Conservation (phyloP, 2,797 vertebrate genomes). For the Trachurus trachurus region DNA sequence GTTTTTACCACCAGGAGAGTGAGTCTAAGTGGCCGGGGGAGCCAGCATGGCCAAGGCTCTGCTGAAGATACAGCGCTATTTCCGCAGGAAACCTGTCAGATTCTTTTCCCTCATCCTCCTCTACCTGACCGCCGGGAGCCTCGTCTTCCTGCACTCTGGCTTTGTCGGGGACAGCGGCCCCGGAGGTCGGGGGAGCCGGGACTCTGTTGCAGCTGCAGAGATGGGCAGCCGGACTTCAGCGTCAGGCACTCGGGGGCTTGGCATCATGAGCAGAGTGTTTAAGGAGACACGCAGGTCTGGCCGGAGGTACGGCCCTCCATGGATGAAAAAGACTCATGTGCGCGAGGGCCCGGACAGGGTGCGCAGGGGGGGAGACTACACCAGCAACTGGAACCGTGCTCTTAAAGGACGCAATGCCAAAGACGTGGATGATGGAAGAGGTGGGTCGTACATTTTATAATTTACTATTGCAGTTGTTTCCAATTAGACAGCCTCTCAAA, state of each 20-base stretch:
- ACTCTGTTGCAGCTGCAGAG: constrained; percentile 67
- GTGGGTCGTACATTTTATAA: constrained; percentile 76
- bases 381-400: constrained; percentile 87
- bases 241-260: constrained; percentile 80
- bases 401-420: constrained; percentile 87
- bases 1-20: constrained; percentile 61
- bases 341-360: too few relatives aligned
- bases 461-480: constrained; percentile 4
- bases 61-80: constrained; percentile 95
- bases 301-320: constrained; percentile 86
- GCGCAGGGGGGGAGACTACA: constrained; percentile 84
- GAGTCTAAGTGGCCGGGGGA: constrained; percentile 71
- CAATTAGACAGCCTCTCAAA: background rate
- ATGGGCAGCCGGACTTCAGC: constrained; percentile 61
- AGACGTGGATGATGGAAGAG: constrained; percentile 93
- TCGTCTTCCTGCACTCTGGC: constrained; percentile 93
- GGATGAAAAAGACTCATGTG: constrained; percentile 89
- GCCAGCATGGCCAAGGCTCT: constrained; percentile 93
- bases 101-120: constrained; percentile 95
- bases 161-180: constrained; percentile 85
- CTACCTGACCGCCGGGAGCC: constrained; percentile 94
- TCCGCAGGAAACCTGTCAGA: constrained; percentile 92
- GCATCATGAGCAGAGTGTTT: constrained; percentile 86
- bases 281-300: constrained; percentile 78
- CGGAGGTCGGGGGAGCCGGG: constrained; percentile 66